Base-by-base conservation (phyloP, 30 jellyfish, hydroid and myxozoan species). In the Thelohanellus kitauei region DNA sequence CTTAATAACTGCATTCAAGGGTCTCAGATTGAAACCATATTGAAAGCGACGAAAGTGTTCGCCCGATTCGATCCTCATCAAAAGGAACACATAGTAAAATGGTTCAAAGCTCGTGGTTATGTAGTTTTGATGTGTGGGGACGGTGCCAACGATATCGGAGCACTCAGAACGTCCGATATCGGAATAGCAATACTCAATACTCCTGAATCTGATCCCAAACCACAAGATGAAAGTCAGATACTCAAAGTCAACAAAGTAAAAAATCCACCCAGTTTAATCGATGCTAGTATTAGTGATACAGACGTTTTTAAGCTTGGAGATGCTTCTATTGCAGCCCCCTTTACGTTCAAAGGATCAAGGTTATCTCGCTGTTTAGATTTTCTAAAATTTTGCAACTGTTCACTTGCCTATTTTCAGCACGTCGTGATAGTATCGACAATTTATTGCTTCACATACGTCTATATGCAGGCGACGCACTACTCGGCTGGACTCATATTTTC, bases 91-190 rank as follows among this genome's bases (percentile, higher is more conserved):
- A 57, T 80, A 12, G 59, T 65, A 12, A 85, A 62, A 10, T 52
- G 41, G 41, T 52, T 65, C 54, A 80, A 80, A 40, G 31, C 46
- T 9, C 45, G 32, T 9, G 89, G 89, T 30, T 63, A 41, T 32
- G 78, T 64, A 1, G 66, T 67, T 16, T 37, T 80, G 41, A 80
- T 80, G 98, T 80, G 98, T 58, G 98, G 98, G 0, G 98, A 80
- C 54, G 98, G 98, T 4, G 66, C 98, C 9, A 80, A 80, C 46
- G 98, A 80, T 54, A 88, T 80, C 14, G 98, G 98, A 0, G 98
- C 98, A 1, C 48, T 80, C 33, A 80, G 57, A 27, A 89, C 64
- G 34, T 85, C 98, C 1, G 66, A 64, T 47, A 89, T 80, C 11
- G 98, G 98, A 62, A 57, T 19, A 17, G 24, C 45, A 35, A 12